Percentiles rank a stretch among this genome's conserved stretches.
Conservation (phyloP, 2,888 invertebrate genomes). For the Trachelus stipa region DNA sequence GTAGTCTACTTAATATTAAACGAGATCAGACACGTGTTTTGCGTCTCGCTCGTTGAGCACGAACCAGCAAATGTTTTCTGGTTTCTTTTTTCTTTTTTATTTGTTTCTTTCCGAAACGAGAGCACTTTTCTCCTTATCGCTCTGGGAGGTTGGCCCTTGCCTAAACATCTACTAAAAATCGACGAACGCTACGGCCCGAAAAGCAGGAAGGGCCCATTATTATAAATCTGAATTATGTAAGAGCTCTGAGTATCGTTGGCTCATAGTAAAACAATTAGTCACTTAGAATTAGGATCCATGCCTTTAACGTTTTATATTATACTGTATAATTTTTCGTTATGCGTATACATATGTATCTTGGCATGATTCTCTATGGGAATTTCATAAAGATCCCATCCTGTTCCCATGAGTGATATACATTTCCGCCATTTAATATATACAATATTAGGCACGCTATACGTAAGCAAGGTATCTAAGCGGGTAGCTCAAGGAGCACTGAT, state of each 20-base stretch:
- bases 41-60: conserved; percentile 45
- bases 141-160: background rate
- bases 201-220: background rate
- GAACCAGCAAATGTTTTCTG: conserved; percentile 17
- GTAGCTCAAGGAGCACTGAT: background rate
- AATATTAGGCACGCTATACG: background rate
- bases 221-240: background rate
- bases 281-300: background rate
- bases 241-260: background rate
- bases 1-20: conserved; percentile 42
- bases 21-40: conserved; percentile 40
- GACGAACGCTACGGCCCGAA: background rate
- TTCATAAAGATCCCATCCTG: background rate
- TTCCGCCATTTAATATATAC: background rate
- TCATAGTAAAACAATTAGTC: background rate
- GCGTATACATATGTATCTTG: background rate
- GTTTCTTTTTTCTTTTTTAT: background rate
- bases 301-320: background rate
- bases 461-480: background rate
- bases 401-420: background rate
- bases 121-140: background rate
- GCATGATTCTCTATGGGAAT: background rate
- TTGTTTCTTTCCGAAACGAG: background rate
- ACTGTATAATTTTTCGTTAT: background rate
- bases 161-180: background rate